phyloP scores from a whole-genome alignment of 2,113 vertebrate species.

The Syngnathus typhle region DNA sequence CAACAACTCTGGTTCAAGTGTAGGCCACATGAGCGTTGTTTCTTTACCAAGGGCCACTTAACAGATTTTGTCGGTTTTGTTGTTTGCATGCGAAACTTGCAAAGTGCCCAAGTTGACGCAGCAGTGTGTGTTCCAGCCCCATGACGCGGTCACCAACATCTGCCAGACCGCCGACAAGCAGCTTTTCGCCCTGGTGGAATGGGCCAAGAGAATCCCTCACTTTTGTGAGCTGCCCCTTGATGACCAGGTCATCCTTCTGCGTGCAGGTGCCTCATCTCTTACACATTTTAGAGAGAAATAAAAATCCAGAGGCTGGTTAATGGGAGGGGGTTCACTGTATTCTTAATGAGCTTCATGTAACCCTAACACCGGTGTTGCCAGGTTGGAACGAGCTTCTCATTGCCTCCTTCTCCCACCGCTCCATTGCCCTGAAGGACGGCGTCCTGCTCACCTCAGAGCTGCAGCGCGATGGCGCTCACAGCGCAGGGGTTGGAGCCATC shows the following conservation, averaged over 20 bases:
- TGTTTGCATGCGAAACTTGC: background rate
- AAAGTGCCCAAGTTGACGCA: background rate
- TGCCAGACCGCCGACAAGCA: slow-evolving; percentile 98
- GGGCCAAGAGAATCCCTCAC: slow-evolving; percentile 96
- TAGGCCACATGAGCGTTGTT: too few species aligned
- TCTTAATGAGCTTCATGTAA: background rate
- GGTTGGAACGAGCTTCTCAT: slow-evolving; percentile 92
- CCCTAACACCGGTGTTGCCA: slow-evolving; percentile 28
- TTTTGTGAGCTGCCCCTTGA: slow-evolving; percentile 94
- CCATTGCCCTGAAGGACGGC: slow-evolving; percentile 84
- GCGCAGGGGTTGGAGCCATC: slow-evolving; percentile 82
- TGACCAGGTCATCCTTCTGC: slow-evolving; percentile 94
- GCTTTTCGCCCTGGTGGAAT: slow-evolving; percentile 96
- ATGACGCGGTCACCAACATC: slow-evolving; percentile 95
- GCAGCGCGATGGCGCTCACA: slow-evolving; percentile 80
- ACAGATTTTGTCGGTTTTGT: background rate
- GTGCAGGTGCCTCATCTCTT: slow-evolving; percentile 77
- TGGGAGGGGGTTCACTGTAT: background rate
- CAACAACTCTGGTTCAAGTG: too few species aligned
- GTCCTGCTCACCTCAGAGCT: slow-evolving; percentile 85
- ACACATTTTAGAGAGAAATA: background rate
- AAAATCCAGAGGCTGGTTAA: background rate
- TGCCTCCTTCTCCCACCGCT: slow-evolving; percentile 89
- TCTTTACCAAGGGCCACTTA: background rate
- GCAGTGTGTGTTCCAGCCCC: slow-evolving; percentile 73